Conservation (phyloP, 2,888 invertebrate genomes). For the Azorinus chamasolen region DNA sequence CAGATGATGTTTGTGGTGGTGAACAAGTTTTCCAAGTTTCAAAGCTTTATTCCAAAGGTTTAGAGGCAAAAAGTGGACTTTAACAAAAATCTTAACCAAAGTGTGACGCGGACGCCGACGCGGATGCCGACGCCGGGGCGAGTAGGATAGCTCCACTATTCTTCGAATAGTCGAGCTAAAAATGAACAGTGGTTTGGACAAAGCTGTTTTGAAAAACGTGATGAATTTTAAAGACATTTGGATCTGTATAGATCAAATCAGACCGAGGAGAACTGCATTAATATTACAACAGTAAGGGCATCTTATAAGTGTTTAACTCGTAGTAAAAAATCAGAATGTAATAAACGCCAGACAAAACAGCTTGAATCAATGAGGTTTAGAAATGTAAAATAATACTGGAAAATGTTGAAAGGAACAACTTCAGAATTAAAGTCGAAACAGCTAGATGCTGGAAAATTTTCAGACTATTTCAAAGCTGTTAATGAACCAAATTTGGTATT, state of each 20-base stretch:
- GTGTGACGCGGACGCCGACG: too few relatives aligned
- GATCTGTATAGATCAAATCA: neutral
- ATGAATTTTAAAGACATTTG: neutral
- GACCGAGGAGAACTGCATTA: neutral
- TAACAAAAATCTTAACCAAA: too few relatives aligned
- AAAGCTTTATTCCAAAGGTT: too few relatives aligned
- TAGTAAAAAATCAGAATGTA: neutral
- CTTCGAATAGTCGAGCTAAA: too few relatives aligned
- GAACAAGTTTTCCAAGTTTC: too few relatives aligned
- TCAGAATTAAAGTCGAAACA: neutral
- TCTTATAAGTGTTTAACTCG: conserved; percentile 2
- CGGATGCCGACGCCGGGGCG: too few relatives aligned
- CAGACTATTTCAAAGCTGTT: neutral
- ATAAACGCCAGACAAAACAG: neutral
- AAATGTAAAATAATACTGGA: conserved; percentile 20
- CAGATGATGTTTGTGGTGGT: too few relatives aligned
- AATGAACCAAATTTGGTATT: neutral
- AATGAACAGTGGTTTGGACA: neutral
- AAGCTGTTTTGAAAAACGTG: neutral
- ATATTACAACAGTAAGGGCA: neutral
- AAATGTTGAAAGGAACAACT: neutral
- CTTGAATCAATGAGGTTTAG: neutral
- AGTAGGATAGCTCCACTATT: too few relatives aligned
- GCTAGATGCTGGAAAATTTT: neutral
- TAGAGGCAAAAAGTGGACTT: too few relatives aligned